Evolutionary conservation across 2,888 invertebrate species (phyloP).

Genomic region (Drymonia ruficornis): DNA sequence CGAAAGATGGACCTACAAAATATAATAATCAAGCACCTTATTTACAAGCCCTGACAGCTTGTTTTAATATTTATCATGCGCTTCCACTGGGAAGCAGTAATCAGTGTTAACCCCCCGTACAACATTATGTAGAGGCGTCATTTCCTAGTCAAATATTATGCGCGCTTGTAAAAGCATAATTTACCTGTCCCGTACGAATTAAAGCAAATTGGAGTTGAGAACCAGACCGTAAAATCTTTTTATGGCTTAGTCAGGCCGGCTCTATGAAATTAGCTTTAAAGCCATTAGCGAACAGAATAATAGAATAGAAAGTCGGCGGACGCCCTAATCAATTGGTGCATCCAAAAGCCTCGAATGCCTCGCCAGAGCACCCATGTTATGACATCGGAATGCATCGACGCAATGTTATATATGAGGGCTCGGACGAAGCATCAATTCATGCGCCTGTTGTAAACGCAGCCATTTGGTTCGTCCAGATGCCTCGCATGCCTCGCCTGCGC

Average conservation of each 20-base stretch:
- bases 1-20: not conserved
- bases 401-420: too few relatives aligned
- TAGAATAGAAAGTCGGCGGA: constrained; percentile 23
- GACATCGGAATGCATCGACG: too few relatives aligned
- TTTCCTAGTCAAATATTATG: constrained; percentile 47
- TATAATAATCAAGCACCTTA: not conserved
- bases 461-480: too few relatives aligned
- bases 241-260: constrained; percentile 42
- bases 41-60: constrained; percentile 2
- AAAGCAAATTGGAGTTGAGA: constrained; percentile 51
- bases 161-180: constrained; percentile 42
- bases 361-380: too few relatives aligned
- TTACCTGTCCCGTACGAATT: constrained; percentile 49
- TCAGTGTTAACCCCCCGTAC: constrained; percentile 32
- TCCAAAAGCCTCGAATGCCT: too few relatives aligned
- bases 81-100: constrained; percentile 17
- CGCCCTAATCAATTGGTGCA: constrained; percentile 38
- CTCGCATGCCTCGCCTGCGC: too few relatives aligned
- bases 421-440: too few relatives aligned
- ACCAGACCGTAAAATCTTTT: constrained; percentile 56
- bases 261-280: constrained; percentile 45
- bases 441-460: too few relatives aligned
- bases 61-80: constrained; percentile 25
- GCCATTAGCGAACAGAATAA: constrained; percentile 28
- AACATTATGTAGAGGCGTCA: constrained; percentile 34